Evolutionary conservation across 2,113 vertebrate genomes (phyloP).

Genomic region (Myxocyprinus asiaticus): DNA sequence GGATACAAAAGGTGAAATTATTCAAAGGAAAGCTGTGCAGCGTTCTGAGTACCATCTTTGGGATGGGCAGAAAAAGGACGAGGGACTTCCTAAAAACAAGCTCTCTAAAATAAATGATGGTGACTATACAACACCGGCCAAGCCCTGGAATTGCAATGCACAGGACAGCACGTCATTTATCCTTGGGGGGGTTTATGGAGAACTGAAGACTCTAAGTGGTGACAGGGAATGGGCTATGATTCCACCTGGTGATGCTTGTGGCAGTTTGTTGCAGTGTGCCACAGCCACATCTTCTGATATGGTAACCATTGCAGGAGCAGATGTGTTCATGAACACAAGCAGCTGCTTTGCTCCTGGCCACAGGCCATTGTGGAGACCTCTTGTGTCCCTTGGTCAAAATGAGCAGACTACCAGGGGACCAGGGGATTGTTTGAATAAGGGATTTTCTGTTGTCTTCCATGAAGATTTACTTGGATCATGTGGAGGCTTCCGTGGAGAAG

Average conservation of each 20-base stretch:
- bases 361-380: constrained; percentile 91
- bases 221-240: constrained; percentile 93
- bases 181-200: constrained; percentile 95
- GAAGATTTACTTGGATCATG: constrained; percentile 97
- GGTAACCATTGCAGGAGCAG: constrained; percentile 92
- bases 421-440: constrained; percentile 89
- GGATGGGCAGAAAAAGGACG: constrained; percentile 90
- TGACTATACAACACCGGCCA: constrained; percentile 94
- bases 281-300: constrained; percentile 80
- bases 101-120: constrained; percentile 82
- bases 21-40: constrained; percentile 89
- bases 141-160: constrained; percentile 88
- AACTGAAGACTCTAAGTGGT: constrained; percentile 88
- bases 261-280: constrained; percentile 85
- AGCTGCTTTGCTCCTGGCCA: constrained; percentile 93
- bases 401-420: constrained; percentile 82
- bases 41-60: constrained; percentile 95
- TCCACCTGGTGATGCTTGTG: constrained; percentile 79
- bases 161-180: constrained; percentile 93
- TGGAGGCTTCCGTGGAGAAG: constrained; percentile 87
- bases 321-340: constrained; percentile 94
- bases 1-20: constrained; percentile 76
- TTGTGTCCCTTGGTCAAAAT: constrained; percentile 89
- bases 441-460: constrained; percentile 99
- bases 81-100: constrained; percentile 80